These are phyloP conservation scores for Rhyacophila brunnea DNA, from an alignment of 1,140 invertebrate species.

Conservation along the genomic window DNA sequence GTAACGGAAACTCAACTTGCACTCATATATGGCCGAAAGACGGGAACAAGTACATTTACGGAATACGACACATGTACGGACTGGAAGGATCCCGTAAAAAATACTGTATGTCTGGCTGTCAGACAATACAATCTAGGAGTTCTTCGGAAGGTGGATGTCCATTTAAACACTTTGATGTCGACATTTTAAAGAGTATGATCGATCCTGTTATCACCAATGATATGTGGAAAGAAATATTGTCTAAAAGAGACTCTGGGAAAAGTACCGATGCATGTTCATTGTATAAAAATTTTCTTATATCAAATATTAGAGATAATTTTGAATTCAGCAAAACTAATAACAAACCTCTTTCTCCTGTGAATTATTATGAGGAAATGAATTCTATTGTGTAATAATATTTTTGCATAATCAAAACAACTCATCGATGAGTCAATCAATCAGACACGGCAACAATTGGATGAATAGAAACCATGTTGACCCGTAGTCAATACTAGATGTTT, in stretches of 20 bases:
- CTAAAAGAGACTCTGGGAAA: slow-evolving; percentile 10
- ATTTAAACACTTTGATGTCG: slow-evolving; percentile 57
- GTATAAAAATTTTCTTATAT: slow-evolving; percentile 24
- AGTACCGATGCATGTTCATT: slow-evolving; percentile 19
- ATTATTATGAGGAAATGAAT: slow-evolving; percentile 28
- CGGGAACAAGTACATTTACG: slow-evolving; percentile 65
- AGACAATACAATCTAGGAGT: slow-evolving; percentile 52
- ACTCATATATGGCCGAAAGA: slow-evolving; percentile 64
- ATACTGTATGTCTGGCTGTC: slow-evolving; percentile 60
- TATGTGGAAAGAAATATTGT: slow-evolving; percentile 16
- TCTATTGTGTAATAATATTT: no score
- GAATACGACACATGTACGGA: slow-evolving; percentile 71
- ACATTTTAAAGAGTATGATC: slow-evolving; percentile 48
- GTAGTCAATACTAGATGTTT: no score
- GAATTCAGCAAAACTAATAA: background rate
- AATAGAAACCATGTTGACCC: no score
- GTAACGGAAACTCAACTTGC: slow-evolving; percentile 52
- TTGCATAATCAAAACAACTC: no score
- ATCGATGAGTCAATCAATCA: no score
- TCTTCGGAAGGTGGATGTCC: slow-evolving; percentile 62
- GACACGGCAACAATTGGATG: no score
- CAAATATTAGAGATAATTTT: background rate
- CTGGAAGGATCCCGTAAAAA: slow-evolving; percentile 64
- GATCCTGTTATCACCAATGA: slow-evolving; percentile 20
- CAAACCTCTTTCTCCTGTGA: slow-evolving; percentile 12